phyloP scores from a whole-genome alignment of 2,113 vertebrate species.

The Uria lomvia region DNA sequence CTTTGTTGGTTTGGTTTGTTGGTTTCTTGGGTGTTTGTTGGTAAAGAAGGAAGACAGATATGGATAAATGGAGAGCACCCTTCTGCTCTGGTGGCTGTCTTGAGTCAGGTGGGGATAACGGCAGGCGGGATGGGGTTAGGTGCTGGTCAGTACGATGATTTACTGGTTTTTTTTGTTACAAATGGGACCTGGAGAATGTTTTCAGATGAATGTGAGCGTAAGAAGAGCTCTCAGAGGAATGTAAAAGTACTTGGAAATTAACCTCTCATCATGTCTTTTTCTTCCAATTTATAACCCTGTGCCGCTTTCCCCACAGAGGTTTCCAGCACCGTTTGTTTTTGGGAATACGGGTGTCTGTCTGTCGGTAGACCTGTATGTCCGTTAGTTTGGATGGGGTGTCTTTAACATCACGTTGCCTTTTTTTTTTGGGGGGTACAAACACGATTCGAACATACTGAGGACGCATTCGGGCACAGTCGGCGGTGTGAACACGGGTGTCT shows the following conservation, averaged over 20 bases:
- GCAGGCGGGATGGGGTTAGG: not conserved
- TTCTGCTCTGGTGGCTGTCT: not conserved
- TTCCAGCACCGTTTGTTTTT: not conserved
- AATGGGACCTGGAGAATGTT: not conserved
- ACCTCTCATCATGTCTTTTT: not conserved
- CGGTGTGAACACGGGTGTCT: rapidly evolving
- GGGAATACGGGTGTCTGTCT: not conserved
- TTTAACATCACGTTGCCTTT: too few species aligned
- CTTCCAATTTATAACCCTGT: rapidly evolving
- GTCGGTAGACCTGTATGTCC: rapidly evolving
- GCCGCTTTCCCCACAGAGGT: not conserved
- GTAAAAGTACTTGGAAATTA: not conserved
- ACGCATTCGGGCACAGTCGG: rapidly evolving
- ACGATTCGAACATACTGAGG: rapidly evolving
- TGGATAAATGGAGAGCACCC: rapidly evolving
- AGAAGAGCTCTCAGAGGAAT: not conserved
- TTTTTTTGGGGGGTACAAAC: not conserved
- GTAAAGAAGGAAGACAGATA: not conserved
- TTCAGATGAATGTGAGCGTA: not conserved
- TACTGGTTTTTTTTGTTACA: rapidly evolving
- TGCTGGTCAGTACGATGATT: not conserved
- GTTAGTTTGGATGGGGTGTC: too few species aligned
- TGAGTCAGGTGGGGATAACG: not conserved
- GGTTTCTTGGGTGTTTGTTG: not conserved
- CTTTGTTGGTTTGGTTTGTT: not conserved